Base-by-base conservation (phyloP, 2,113 vertebrate genomes). In the Paramormyrops kingsleyae region DNA sequence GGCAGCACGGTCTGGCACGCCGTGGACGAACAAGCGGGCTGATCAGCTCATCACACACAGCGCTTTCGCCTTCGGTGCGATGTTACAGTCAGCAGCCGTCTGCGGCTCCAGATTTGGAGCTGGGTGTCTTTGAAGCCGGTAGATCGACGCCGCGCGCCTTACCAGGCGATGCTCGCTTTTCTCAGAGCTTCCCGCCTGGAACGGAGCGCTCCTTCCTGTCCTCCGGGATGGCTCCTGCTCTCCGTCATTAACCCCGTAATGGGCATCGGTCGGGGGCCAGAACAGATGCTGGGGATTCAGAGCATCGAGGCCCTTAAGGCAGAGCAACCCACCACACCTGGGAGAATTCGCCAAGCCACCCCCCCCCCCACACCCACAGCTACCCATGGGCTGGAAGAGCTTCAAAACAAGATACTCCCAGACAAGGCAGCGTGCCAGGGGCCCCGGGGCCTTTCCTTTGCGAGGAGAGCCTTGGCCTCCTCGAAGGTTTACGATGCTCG, bases 361-460 rank as follows among this genome's bases (percentile, higher is more conserved):
- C 50, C 52, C 52, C 1, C 21, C 59, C 83, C 84, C 19, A 19
- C 52, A 53, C 53, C 17, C 59, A 53, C 89, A 4, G 46, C 27
- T 0, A 39, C n/a, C 46, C 17, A 47, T 21, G 24, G 88, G 52
- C 49, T 7, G 88, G 31, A 35, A 42, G 42, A 44, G 46, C 13
- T 87, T 56, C 62, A 87, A 47, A 87, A 53, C 84, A 52, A n/a
- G 17, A 56, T 24, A 21, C 24, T 87, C 27, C 3, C 31, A 86
- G 83, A 87, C 80, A 31, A 27, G 39, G 59, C 62, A 24, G 46
- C 24, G 3, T 87, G 89, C 89, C 89, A 90, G 66, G 52, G 66
- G 47, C 89, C 56, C 59, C 19, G 49, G 39, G 50, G 89, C 46
- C 24, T 7, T 27, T 17, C n/a, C 59, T 77, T 46, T 52, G 89